phyloP scores from a whole-genome alignment of 2,888 invertebrate species.

The Drosophila tanythrix region DNA sequence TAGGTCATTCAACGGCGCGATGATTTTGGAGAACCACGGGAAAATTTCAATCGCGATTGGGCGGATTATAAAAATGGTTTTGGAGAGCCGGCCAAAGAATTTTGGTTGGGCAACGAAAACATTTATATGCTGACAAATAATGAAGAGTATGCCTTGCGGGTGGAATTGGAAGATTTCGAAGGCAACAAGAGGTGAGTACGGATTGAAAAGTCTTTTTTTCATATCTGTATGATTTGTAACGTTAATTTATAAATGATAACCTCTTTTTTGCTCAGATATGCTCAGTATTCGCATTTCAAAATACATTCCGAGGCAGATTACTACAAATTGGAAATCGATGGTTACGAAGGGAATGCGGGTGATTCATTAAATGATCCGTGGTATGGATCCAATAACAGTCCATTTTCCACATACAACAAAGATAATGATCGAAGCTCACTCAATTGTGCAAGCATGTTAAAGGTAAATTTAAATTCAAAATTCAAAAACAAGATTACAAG shows the following conservation, averaged over 20 bases:
- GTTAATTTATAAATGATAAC: not conserved
- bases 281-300: constrained; percentile 96
- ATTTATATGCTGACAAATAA: constrained; percentile 97
- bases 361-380: constrained; percentile 96
- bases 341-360: constrained; percentile 95
- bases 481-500: not conserved
- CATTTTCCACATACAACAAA: constrained; percentile 96
- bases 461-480: constrained; percentile 83
- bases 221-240: not conserved
- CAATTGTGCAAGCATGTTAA: constrained; percentile 96
- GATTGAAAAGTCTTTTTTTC: not conserved
- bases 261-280: constrained; percentile 88
- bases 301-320: constrained; percentile 96
- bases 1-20: constrained; percentile 96
- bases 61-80: constrained; percentile 96
- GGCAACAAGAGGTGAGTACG: constrained; percentile 92
- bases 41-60: constrained; percentile 97
- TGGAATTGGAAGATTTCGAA: constrained; percentile 96
- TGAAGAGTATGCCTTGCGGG: constrained; percentile 94
- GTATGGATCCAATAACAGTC: constrained; percentile 97
- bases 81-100: constrained; percentile 94
- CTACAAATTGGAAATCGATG: constrained; percentile 96
- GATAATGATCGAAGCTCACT: constrained; percentile 96
- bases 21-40: constrained; percentile 93
- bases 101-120: constrained; percentile 97